A percentile compares a stretch with the other conserved stretches of the same genome.
Evolutionary conservation across 2,797 vertebrate species (phyloP).

Genomic region (Eulemur albifrons): DNA sequence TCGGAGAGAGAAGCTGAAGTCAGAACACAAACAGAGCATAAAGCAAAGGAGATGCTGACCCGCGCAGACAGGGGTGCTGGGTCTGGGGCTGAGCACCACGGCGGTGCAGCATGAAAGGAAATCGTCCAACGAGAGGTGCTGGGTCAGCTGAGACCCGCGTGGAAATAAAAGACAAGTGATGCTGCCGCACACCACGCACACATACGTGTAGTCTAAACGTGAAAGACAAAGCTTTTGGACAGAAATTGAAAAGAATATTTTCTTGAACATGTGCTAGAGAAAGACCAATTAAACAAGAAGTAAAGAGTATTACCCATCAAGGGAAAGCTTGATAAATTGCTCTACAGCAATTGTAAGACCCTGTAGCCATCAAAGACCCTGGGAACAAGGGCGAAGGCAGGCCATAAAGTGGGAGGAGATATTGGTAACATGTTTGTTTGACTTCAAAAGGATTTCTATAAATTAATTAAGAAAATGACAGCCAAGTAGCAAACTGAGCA

Average conservation of each 20-base stretch:
- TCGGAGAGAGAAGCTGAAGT: not conserved
- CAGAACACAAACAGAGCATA: not conserved
- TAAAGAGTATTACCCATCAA: not conserved
- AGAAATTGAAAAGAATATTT: not conserved
- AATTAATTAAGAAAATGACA: not conserved
- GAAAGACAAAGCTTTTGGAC: not conserved
- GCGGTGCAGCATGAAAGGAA: not conserved
- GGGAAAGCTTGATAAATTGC: not conserved
- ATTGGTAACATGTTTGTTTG: not conserved
- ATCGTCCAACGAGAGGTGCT: accelerated
- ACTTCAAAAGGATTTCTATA: not conserved
- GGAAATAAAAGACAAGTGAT: not conserved
- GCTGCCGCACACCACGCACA: accelerated
- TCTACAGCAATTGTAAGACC: not conserved
- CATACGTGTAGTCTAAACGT: not conserved
- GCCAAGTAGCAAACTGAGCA: not conserved
- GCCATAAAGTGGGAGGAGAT: not conserved
- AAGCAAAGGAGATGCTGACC: not conserved
- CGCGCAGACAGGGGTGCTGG: no score
- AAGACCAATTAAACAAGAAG: not conserved
- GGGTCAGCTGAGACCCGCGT: accelerated
- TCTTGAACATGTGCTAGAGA: not conserved
- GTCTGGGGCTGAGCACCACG: no score
- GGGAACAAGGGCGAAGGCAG: not conserved
- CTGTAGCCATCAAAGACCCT: not conserved